A percentile compares a stretch with the other conserved stretches of the same genome.
phyloP scores from a whole-genome alignment of 2,888 invertebrate species.

The Melinaea menophilus region DNA sequence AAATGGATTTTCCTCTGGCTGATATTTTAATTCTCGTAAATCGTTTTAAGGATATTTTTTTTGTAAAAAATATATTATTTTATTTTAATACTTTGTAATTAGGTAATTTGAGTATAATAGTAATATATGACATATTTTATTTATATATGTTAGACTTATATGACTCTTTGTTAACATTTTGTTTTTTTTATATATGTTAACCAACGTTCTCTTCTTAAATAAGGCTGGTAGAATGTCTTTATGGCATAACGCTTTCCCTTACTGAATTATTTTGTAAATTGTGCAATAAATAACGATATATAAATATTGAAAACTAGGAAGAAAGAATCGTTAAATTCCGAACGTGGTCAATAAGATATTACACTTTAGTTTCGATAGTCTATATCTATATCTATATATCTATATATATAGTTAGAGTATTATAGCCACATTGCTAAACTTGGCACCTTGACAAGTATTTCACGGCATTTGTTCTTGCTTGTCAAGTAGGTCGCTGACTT shows the following conservation, averaged over 20 bases:
- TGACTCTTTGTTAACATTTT: no score
- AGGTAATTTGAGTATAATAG: no score
- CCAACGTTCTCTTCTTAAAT: no score
- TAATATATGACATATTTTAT: no score
- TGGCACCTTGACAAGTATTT: conserved; percentile 71
- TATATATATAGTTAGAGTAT: neutral
- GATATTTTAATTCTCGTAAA: neutral
- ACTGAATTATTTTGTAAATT: no score
- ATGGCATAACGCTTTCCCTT: no score
- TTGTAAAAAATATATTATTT: no score
- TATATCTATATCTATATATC: neutral
- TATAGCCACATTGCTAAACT: conserved; percentile 32
- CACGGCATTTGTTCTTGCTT: conserved; percentile 56
- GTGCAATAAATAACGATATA: neutral
- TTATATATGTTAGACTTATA: no score
- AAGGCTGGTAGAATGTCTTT: no score
- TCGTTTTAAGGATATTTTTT: neutral
- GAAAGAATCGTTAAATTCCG: neutral
- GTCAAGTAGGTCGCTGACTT: conserved; percentile 54
- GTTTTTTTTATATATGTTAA: no score
- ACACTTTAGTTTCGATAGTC: conserved; percentile 11
- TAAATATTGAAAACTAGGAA: neutral
- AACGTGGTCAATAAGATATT: conserved; percentile 20
- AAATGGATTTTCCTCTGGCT: conserved; percentile 7
- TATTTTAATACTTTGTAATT: no score